These are phyloP conservation scores for Wasmannia auropunctata DNA, from an alignment of 1,140 invertebrate species.

Conservation along the genomic window DNA sequence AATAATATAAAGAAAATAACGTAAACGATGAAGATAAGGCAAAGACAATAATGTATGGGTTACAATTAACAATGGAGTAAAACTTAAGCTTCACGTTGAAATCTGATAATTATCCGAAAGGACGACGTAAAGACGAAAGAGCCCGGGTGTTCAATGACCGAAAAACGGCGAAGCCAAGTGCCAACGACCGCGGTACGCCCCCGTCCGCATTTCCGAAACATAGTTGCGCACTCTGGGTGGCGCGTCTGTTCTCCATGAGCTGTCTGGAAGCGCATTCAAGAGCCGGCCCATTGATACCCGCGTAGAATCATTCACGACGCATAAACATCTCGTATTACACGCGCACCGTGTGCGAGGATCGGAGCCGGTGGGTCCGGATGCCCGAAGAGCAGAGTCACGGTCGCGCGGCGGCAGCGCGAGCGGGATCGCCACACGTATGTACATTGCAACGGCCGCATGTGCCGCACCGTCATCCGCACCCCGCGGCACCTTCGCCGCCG, in stretches of 20 bases:
- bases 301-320: constrained; percentile 66
- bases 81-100: background rate
- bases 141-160: background rate
- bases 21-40: background rate
- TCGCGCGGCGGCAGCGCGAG: constrained; percentile 76
- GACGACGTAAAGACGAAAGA: background rate
- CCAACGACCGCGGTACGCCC: constrained; percentile 20
- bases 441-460: constrained; percentile 73
- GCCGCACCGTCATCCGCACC: constrained; percentile 76
- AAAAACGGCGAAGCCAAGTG: constrained; percentile 24
- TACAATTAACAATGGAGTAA: background rate
- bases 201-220: constrained; percentile 25
- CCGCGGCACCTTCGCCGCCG: constrained; percentile 51
- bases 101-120: background rate
- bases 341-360: constrained; percentile 34
- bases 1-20: background rate
- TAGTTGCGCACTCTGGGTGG: constrained; percentile 30
- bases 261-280: constrained; percentile 43
- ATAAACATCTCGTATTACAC: constrained; percentile 72
- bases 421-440: constrained; percentile 67
- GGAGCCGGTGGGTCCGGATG: constrained; percentile 36
- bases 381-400: constrained; percentile 78
- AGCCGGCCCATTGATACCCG: constrained; percentile 63
- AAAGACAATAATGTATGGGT: background rate
- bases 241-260: constrained; percentile 27